Conservation (phyloP, 2,888 invertebrate species). For the Epirrhoe tristata region DNA sequence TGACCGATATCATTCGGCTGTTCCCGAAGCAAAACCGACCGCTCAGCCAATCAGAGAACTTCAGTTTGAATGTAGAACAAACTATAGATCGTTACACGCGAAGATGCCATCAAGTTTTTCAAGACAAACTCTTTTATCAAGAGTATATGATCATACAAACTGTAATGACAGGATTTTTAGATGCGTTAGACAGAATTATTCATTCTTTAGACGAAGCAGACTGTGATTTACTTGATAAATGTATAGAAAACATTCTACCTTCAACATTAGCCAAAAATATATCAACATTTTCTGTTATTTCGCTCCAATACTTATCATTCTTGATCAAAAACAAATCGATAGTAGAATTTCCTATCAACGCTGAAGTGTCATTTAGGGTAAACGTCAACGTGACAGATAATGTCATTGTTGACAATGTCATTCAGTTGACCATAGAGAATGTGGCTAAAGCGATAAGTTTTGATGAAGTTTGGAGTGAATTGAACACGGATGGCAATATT, state of each 20-base stretch:
- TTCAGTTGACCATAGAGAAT: constrained; percentile 68
- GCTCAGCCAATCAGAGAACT: constrained; percentile 79
- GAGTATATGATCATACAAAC: constrained; percentile 75
- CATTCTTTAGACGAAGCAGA: constrained; percentile 69
- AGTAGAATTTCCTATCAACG: constrained; percentile 73
- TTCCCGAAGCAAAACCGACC: constrained; percentile 81
- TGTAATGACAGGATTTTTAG: constrained; percentile 67
- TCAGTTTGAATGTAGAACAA: constrained; percentile 71
- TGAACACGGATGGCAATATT: constrained; percentile 73
- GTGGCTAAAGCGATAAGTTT: constrained; percentile 72
- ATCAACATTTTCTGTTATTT: constrained; percentile 75
- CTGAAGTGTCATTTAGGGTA: constrained; percentile 75
- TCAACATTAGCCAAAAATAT: constrained; percentile 66
- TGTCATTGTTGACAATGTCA: constrained; percentile 72
- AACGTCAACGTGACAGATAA: constrained; percentile 63
- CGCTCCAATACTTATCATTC: constrained; percentile 79
- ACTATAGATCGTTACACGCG: constrained; percentile 79
- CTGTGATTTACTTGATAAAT: constrained; percentile 77
- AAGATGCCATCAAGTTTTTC: constrained; percentile 80
- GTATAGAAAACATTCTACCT: constrained; percentile 71
- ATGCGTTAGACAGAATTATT: constrained; percentile 62
- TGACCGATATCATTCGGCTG: constrained; percentile 69
- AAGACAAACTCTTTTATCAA: constrained; percentile 79
- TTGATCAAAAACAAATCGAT: constrained; percentile 80
- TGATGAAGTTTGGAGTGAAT: constrained; percentile 73